Conservation (phyloP, 2,113 vertebrate genomes). For the Perccottus glenii region DNA sequence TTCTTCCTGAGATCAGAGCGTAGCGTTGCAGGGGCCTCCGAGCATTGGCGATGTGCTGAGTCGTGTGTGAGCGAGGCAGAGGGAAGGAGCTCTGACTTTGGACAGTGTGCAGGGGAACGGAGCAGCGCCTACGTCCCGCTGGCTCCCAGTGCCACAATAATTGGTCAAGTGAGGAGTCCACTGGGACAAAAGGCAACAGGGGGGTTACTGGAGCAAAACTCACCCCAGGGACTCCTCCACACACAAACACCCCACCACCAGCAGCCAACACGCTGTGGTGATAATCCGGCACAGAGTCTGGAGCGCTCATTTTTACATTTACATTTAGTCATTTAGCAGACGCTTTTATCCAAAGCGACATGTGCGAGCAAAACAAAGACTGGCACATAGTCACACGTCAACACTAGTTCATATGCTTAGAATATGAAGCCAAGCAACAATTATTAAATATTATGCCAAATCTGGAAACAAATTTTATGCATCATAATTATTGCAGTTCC, state of each 20-base stretch:
- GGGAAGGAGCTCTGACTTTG: conserved; percentile 28
- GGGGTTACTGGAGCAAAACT: conserved; percentile 31
- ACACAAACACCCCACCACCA: no score
- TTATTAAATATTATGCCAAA: no score
- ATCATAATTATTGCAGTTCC: no score
- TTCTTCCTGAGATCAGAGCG: conserved; percentile 17
- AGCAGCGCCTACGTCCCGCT: conserved; percentile 14
- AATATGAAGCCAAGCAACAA: no score
- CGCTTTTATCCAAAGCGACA: no score
- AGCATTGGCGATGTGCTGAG: conserved; percentile 18
- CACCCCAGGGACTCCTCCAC: conserved; percentile 2
- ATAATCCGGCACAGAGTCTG: conserved; percentile 2
- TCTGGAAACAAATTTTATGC: no score
- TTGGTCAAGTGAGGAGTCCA: conserved; percentile 39
- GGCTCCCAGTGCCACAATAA: conserved; percentile 37
- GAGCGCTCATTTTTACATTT: no score
- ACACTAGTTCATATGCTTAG: not conserved
- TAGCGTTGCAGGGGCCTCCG: conserved; percentile 11
- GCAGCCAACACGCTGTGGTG: not conserved
- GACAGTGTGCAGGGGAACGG: conserved; percentile 48
- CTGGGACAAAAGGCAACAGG: conserved; percentile 3
- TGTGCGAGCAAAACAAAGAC: not conserved
- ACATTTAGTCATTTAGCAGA: no score
- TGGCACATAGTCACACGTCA: not conserved
- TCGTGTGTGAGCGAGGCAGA: conserved; percentile 3